Evolutionary conservation across 2,113 vertebrate genomes (phyloP).

Genomic region (Brachyistius frenatus): DNA sequence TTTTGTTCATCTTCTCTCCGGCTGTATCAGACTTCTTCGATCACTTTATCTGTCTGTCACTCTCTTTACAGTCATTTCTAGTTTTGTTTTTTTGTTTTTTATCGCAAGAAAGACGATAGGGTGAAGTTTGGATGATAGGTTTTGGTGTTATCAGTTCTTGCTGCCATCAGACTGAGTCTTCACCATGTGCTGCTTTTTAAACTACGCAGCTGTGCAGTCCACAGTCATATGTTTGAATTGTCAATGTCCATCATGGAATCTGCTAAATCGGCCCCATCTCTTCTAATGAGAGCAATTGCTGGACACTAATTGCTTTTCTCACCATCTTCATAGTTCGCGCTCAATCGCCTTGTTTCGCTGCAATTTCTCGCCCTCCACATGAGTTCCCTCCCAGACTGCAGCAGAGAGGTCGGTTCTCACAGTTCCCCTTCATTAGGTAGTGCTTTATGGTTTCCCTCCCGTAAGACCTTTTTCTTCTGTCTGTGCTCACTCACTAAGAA

Average conservation of each 20-base stretch:
- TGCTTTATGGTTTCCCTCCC: conserved; percentile 24
- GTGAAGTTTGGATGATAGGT: conserved; percentile 56
- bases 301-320: conserved; percentile 73
- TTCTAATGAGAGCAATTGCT: conserved; percentile 78
- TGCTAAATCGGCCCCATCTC: conserved; percentile 43
- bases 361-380: conserved; percentile 32
- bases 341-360: conserved; percentile 2
- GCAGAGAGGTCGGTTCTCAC: conserved; percentile 21
- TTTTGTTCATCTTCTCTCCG: conserved; percentile 27
- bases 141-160: conserved; percentile 60
- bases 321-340: conserved; percentile 39
- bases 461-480: conserved; percentile 22
- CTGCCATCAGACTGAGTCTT: conserved; percentile 59
- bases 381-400: conserved; percentile 2
- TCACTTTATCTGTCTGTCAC: conserved; percentile 38
- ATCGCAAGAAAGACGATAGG: conserved; percentile 45
- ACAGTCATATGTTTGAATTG: conserved; percentile 37
- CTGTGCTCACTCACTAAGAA: not conserved
- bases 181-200: conserved; percentile 30
- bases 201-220: conserved; percentile 35
- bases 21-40: conserved; percentile 3
- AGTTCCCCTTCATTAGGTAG: conserved; percentile 42
- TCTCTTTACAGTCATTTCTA: conserved; percentile 34
- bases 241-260: conserved; percentile 35
- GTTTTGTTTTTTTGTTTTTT: conserved; percentile 17